Evolutionary conservation across 2,888 invertebrate genomes (phyloP), one percentile per base, ranked within the genome.

Genomic region (Heliconius erato): DNA sequence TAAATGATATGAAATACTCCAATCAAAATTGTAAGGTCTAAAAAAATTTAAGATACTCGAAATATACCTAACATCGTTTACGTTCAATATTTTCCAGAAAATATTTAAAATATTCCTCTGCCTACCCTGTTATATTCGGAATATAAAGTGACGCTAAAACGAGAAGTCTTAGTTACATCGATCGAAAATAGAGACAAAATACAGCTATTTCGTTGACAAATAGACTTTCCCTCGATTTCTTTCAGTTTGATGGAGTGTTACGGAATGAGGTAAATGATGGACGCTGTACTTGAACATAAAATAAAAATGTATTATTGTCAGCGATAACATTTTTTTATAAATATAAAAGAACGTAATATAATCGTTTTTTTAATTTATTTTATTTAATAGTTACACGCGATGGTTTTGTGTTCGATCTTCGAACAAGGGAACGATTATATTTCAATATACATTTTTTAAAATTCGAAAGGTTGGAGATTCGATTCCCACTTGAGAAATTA

Each of bases 161-260:
- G 71, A 12, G 63, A 63, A 23, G n/a, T 26, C 76, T 81, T 40
- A 63, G 28, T 81, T 63, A 63, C 69, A 49, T 65, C n/a, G 44
- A 26, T 40, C 74, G 81, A 68, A 81, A 74, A 79, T 67, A 74
- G 54, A 79, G 79, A 82, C 82, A 82, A 82, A 82, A 82, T 68
- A 74, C 67, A 74, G 79, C 82, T 28, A 79, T 82, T 82, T 44
- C 59, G 1, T 69, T 82, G 82, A 82, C 82, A 79, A 79, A 82
- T 82, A 81, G 35, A 76, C 59, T 79, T 76, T 74, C 74, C 68
- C 79, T 82, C 79, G 82, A 82, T 79, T 82, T 79, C 59, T 65
- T 81, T 49, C 68, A 82, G 65, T 79, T 82, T 82, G 79, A 82
- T 82, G 68, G 74, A 82, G 79, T 79, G 74, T 35, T 77, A 65